Conservation (phyloP, 2,113 vertebrate genomes). For the Otolemur garnettii region DNA sequence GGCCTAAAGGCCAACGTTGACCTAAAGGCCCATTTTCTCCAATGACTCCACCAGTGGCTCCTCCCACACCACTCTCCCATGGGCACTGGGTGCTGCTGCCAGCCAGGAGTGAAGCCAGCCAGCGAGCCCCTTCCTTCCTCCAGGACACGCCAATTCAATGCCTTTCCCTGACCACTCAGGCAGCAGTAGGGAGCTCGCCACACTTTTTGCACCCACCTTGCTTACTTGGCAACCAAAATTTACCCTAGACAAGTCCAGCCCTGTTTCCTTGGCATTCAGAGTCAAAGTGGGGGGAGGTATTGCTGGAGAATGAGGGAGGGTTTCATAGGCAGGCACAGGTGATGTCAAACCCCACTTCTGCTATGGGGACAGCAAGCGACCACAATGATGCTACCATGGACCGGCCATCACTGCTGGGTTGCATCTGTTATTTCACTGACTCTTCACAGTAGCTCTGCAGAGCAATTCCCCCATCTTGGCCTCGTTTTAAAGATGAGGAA, state of each 20-base stretch:
- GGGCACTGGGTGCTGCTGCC: background rate
- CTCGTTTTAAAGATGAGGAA: background rate
- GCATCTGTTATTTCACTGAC: background rate
- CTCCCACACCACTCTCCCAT: background rate
- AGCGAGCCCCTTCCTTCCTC: background rate
- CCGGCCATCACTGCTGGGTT: background rate
- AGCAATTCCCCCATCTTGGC: background rate
- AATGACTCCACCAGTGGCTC: background rate
- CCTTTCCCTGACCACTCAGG: background rate
- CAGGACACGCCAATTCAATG: background rate
- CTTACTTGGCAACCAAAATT: background rate
- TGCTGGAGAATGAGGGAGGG: rapidly evolving
- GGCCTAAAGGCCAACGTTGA: background rate
- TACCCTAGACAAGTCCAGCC: background rate
- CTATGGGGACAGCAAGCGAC: background rate
- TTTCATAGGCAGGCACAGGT: background rate
- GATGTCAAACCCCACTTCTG: background rate
- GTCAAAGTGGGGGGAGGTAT: background rate
- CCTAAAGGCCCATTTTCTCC: background rate
- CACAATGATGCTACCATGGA: background rate
- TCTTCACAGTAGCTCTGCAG: background rate
- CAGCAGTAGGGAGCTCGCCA: background rate
- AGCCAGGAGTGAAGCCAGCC: background rate
- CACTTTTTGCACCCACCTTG: background rate
- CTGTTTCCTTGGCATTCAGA: background rate